Evolutionary conservation across 1,140 invertebrate genomes (phyloP), one percentile per base, ranked within the genome.

Genomic region (Mamestra configurata): DNA sequence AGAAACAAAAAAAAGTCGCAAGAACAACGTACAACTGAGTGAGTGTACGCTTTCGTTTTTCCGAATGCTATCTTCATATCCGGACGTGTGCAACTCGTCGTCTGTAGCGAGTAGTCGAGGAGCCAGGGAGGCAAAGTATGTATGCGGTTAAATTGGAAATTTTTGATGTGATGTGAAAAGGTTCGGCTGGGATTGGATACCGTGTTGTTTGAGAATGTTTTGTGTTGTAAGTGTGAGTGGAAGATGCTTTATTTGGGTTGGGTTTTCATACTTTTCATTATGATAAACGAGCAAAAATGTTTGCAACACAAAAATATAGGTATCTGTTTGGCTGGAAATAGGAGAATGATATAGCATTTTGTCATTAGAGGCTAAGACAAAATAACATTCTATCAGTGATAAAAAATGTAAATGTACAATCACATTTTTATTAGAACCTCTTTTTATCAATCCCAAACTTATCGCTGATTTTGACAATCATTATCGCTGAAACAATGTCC

Each of bases 61-160:
- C 86, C 86, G 66, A 77, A 71, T 84, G 86, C 87, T 93, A 93
- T 92, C 91, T 93, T 93, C 90, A 93, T 91, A 93, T 93, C 90
- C 91, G 91, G 89, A 84, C 59, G 68, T 31, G 40, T 53, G 68
- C 71, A 73, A 71, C 64, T 70, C 68, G 46, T 22, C 72, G 72
- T 51, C 18, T 24, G 31, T 18, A 43, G 40, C 40, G 40, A 43
- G 40, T 49, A 73, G 64, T 55, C 53, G 37, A 59, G 57, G 40
- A 76, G 73, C 40, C n/a, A 22, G 40, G 49, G 46, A 71, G 24
- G 49, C 43, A 5, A 35, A 31, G 46, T 71, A 71, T 18, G 43
- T 71, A 71, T 18, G 43, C 37, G 68, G 37, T 51, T 46, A 70
- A 70, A 70, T 70, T 70, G 66, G 66, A 70, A 70, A 70, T 70